These are phyloP conservation scores for Brachionus rotundiformis DNA, from an alignment of 1,140 invertebrate genomes.

Conservation along the genomic window DNA sequence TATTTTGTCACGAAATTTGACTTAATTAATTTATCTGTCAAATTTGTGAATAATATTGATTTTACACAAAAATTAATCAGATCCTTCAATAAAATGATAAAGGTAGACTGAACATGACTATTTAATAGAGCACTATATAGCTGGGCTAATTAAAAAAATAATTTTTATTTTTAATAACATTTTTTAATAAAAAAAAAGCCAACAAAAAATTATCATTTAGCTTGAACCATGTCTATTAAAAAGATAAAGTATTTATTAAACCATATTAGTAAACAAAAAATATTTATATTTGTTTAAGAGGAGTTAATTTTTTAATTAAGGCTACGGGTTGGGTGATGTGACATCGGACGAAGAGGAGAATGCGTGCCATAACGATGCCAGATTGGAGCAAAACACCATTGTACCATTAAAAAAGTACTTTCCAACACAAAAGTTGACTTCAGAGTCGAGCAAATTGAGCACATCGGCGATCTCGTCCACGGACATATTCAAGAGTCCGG, in stretches of 20 bases:
- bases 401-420: constrained; percentile 33
- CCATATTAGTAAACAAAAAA: background rate
- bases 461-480: constrained; percentile 23
- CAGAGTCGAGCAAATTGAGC: background rate
- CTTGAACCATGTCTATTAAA: background rate
- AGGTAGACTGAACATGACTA: background rate
- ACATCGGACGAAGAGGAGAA: constrained; percentile 31
- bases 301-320: background rate
- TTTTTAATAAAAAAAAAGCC: too few species aligned
- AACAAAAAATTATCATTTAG: too few species aligned
- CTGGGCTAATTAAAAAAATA: too few species aligned
- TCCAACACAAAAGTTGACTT: constrained; percentile 21
- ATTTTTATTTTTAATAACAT: too few species aligned
- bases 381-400: constrained; percentile 5
- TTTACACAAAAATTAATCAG: background rate
- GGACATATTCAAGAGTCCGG: constrained; percentile 31
- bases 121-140: too few species aligned
- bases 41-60: too few species aligned
- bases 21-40: too few species aligned
- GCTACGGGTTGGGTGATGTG: constrained; percentile 23
- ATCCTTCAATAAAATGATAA: background rate
- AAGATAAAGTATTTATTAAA: background rate
- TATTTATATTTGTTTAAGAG: background rate
- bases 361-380: background rate
- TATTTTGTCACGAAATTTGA: too few species aligned